Conservation (phyloP, 1,140 invertebrate species). For the Nebria ingens region DNA sequence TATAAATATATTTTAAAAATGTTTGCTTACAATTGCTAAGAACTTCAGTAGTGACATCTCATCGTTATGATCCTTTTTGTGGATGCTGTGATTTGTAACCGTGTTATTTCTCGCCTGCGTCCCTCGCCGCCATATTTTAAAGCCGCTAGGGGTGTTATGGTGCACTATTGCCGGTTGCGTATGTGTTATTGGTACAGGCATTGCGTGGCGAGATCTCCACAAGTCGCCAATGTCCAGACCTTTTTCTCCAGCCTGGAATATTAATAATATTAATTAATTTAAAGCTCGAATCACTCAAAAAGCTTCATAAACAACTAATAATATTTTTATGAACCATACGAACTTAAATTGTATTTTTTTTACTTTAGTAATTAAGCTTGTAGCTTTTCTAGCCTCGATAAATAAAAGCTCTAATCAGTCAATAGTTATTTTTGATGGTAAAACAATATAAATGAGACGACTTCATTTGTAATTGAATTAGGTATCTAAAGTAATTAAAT, state of each 20-base stretch:
- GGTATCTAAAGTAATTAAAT: too few species aligned
- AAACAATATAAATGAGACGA: too few species aligned
- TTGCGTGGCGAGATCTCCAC: slow-evolving; percentile 25
- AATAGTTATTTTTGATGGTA: too few species aligned
- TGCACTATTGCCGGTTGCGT: slow-evolving; percentile 2
- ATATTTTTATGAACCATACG: too few species aligned
- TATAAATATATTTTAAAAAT: slow-evolving; percentile 3
- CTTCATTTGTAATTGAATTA: too few species aligned
- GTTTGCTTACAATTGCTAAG: slow-evolving; percentile 49
- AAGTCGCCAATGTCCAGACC: slow-evolving; percentile 29
- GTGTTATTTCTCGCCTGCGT: slow-evolving; percentile 21
- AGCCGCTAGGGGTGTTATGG: slow-evolving; percentile 21
- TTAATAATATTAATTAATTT: neutral
- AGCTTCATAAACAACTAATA: too few species aligned
- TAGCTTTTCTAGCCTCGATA: too few species aligned
- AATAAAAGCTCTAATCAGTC: too few species aligned
- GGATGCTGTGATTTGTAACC: slow-evolving; percentile 17
- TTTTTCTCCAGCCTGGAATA: slow-evolving; percentile 29
- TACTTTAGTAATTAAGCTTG: too few species aligned
- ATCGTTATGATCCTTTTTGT: slow-evolving; percentile 23
- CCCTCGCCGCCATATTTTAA: slow-evolving; percentile 30
- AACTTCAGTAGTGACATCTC: slow-evolving; percentile 51
- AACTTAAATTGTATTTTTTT: too few species aligned
- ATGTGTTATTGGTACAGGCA: slow-evolving; percentile 20
- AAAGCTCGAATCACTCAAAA: too few species aligned